These are phyloP conservation scores for Mus musculus DNA, from an alignment of 2,113 vertebrate species.

Conservation along the genomic window GRCm39 chr6:113922501-113923000, in stretches of 20 bases:
- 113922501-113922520: background rate
- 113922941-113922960: too few species aligned
- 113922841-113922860: background rate
- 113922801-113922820: background rate
- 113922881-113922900: background rate
- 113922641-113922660: background rate
- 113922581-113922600: background rate
- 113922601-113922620: background rate
- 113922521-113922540: background rate
- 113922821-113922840: background rate
- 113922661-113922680: background rate
- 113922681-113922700: background rate
- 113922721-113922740: background rate
- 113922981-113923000: background rate
- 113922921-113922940: background rate
- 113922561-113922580: background rate
- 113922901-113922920: accelerated
- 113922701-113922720: background rate
- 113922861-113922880: background rate
- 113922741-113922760: background rate
- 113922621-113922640: background rate
- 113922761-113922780: background rate
- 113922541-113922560: background rate
- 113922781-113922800: background rate
- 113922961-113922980: background rate